A percentile compares a stretch with the other conserved stretches of the same genome.
Conservation (phyloP, 2,113 vertebrate species). For the Psilopogon haemacephalus region DNA sequence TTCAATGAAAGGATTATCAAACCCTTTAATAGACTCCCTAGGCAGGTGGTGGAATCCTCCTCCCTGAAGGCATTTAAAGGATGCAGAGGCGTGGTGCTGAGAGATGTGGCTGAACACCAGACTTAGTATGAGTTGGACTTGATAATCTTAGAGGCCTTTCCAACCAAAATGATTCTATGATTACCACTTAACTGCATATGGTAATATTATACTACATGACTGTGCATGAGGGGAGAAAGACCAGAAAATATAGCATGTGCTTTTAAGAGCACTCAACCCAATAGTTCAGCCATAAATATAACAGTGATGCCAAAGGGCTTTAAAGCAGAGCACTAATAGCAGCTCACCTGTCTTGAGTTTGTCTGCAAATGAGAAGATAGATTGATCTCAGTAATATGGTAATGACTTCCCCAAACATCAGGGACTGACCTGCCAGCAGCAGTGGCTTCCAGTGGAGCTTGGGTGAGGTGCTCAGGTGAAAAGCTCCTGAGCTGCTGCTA, state of each 20-base stretch:
- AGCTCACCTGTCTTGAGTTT: not conserved
- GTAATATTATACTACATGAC: rapidly evolving
- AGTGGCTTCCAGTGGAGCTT: rapidly evolving
- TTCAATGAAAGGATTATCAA: too few relatives aligned
- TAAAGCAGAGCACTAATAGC: not conserved
- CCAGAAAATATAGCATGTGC: rapidly evolving
- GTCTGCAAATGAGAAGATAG: not conserved
- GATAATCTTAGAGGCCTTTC: too few relatives aligned
- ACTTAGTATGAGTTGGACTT: too few relatives aligned
- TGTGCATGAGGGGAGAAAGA: not conserved
- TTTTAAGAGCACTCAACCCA: not conserved
- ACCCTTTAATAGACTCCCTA: too few relatives aligned
- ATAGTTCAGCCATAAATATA: not conserved
- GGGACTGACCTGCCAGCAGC: not conserved
- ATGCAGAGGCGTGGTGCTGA: too few relatives aligned
- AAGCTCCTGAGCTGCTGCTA: not conserved
- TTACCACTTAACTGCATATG: rapidly evolving
- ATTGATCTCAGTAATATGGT: not conserved
- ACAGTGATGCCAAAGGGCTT: not conserved
- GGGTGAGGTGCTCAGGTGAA: not conserved
- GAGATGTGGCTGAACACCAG: too few relatives aligned
- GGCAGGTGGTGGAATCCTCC: too few relatives aligned
- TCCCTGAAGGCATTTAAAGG: too few relatives aligned
- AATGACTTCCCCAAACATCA: not conserved
- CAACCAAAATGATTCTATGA: too few relatives aligned